Conservation (phyloP, 2,797 vertebrate genomes). For the Australoheros facetus region DNA sequence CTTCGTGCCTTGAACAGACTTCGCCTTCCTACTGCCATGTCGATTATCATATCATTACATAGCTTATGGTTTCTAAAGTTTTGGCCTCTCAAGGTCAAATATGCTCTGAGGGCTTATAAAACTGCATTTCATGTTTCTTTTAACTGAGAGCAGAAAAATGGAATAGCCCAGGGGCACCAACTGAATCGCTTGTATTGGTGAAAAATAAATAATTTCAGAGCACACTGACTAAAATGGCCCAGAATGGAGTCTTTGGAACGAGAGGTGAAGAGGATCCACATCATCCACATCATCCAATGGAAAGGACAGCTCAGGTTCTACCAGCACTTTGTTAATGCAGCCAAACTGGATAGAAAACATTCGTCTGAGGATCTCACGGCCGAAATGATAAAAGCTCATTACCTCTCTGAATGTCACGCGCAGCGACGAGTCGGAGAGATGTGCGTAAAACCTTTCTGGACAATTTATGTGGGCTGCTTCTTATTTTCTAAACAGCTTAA, state of each 20-base stretch:
- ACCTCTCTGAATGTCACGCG: slow-evolving; percentile 14
- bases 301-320: slow-evolving; percentile 16
- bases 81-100: slow-evolving; percentile 50
- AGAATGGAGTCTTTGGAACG: slow-evolving; percentile 17
- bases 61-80: slow-evolving; percentile 34
- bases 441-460: slow-evolving; percentile 23
- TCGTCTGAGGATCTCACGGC: slow-evolving; percentile 24
- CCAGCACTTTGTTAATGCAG: slow-evolving; percentile 24
- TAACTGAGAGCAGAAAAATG: slow-evolving; percentile 24
- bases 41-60: slow-evolving; percentile 41
- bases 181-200: slow-evolving; percentile 11
- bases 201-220: slow-evolving; percentile 37
- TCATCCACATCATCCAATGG: not conserved
- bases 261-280: slow-evolving; percentile 5
- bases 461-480: not conserved
- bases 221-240: slow-evolving; percentile 20
- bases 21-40: not conserved
- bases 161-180: slow-evolving; percentile 20
- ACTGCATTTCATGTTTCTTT: slow-evolving; percentile 29
- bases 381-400: slow-evolving; percentile 35
- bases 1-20: slow-evolving; percentile 17
- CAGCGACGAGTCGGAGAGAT: slow-evolving; percentile 14
- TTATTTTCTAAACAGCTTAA: slow-evolving; percentile 4
- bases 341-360: slow-evolving; percentile 5
- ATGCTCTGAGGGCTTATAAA: slow-evolving; percentile 33